Percentiles rank a stretch among this genome's conserved stretches.
phyloP scores from a whole-genome alignment of 2,797 vertebrate genomes.

The Sebastes hubbsi region DNA sequence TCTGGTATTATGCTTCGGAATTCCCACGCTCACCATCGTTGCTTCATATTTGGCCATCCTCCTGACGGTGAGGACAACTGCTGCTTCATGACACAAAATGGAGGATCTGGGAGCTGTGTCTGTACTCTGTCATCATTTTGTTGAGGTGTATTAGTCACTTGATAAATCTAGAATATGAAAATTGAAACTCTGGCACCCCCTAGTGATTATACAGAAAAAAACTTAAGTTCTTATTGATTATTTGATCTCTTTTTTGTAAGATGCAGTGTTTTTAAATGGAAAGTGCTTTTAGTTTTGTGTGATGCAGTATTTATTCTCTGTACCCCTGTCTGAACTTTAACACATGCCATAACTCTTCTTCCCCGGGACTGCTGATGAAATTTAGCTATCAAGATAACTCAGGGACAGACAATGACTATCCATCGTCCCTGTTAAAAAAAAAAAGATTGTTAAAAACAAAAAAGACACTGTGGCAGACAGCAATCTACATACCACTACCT shows the following conservation, averaged over 20 bases:
- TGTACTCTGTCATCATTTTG: neutral
- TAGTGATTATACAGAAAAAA: neutral
- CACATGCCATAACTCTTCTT: too few relatives aligned
- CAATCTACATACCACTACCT: neutral
- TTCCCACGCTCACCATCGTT: constrained; percentile 30
- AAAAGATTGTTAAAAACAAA: neutral
- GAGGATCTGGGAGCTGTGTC: neutral
- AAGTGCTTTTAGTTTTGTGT: too few relatives aligned
- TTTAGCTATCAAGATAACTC: too few relatives aligned
- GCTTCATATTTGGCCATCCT: constrained; percentile 46
- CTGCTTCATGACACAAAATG: neutral
- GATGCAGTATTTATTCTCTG: too few relatives aligned
- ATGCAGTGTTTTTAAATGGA: too few relatives aligned
- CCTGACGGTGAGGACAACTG: constrained; percentile 31
- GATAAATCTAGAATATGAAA: neutral
- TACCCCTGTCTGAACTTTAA: too few relatives aligned
- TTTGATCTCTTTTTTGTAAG: too few relatives aligned
- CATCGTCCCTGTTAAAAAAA: neutral
- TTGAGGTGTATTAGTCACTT: neutral
- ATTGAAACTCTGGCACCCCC: neutral
- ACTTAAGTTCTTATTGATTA: too few relatives aligned
- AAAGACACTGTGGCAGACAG: neutral
- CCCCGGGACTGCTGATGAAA: too few relatives aligned
- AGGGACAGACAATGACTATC: too few relatives aligned
- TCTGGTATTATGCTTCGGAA: constrained; percentile 57